Evolutionary conservation across 1,140 invertebrate species (phyloP).

Genomic region (Xylocopa sonorina): DNA sequence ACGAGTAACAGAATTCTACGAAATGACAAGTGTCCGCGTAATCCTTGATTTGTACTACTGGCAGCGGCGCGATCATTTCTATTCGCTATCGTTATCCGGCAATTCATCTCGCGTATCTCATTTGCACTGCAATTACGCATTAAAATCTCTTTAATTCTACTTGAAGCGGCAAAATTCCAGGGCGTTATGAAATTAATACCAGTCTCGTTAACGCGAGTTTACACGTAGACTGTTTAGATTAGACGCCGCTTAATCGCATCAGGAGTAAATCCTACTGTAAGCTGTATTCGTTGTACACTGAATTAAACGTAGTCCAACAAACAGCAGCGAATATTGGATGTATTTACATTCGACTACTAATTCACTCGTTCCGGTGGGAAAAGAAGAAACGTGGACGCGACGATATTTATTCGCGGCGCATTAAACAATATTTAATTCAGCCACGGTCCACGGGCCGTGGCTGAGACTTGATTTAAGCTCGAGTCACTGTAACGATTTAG

Average conservation of each 20-base stretch:
- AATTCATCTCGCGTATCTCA: no score
- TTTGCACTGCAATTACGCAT: background rate
- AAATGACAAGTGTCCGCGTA: no score
- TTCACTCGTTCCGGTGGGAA: background rate
- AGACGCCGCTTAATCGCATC: slow-evolving; percentile 5
- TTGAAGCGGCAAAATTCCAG: background rate
- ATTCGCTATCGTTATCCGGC: background rate
- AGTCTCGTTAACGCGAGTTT: background rate
- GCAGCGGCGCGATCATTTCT: background rate
- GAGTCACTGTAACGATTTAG: slow-evolving; percentile 35
- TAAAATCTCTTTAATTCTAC: background rate
- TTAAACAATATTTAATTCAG: slow-evolving; percentile 16
- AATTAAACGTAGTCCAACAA: background rate
- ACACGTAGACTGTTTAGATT: background rate
- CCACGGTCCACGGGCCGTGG: background rate
- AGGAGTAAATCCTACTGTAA: background rate
- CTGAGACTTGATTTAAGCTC: slow-evolving; percentile 28
- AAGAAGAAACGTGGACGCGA: background rate
- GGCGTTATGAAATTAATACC: no score
- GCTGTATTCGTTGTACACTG: background rate
- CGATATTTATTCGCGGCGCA: background rate
- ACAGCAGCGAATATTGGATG: background rate
- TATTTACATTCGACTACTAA: background rate
- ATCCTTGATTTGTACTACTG: no score
- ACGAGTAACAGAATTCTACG: no score